phyloP scores from a whole-genome alignment of 2,113 vertebrate species.

The Entosphenus tridentatus region DNA sequence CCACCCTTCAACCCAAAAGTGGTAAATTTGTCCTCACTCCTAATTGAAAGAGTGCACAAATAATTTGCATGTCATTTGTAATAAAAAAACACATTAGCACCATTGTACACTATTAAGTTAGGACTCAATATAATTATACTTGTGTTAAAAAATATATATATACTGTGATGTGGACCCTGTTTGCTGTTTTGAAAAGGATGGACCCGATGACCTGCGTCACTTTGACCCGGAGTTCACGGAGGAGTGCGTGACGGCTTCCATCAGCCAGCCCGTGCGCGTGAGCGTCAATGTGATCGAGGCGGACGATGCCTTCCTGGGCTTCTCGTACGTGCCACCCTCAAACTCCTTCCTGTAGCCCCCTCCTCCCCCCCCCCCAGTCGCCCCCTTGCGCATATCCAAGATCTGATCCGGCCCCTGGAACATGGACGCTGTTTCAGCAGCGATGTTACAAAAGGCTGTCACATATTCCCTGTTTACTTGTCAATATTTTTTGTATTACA shows the following conservation, averaged over 20 bases:
- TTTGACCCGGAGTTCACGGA: slow-evolving; percentile 43
- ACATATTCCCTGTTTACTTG: too few relatives aligned
- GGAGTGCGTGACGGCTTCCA: slow-evolving; percentile 28
- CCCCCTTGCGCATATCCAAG: too few relatives aligned
- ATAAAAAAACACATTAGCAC: too few relatives aligned
- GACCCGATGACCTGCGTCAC: slow-evolving; percentile 33
- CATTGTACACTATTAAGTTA: too few relatives aligned
- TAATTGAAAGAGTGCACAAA: background rate
- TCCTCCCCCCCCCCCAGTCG: too few relatives aligned
- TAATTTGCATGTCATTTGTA: background rate
- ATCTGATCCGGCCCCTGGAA: too few relatives aligned
- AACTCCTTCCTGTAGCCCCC: too few relatives aligned
- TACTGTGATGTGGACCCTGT: background rate
- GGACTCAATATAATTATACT: too few relatives aligned
- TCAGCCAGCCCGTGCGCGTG: slow-evolving; percentile 19
- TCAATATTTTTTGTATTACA: too few relatives aligned
- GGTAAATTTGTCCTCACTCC: background rate
- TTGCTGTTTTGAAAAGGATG: slow-evolving; percentile 17
- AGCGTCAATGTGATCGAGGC: slow-evolving; percentile 32
- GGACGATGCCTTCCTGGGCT: slow-evolving; percentile 34
- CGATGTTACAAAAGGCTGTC: too few relatives aligned
- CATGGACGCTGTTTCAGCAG: too few relatives aligned
- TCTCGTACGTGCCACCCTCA: slow-evolving; percentile 29
- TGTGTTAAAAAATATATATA: too few relatives aligned
- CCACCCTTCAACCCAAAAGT: background rate